Conservation (phyloP, 2,888 invertebrate species). For the Pteria penguin region DNA sequence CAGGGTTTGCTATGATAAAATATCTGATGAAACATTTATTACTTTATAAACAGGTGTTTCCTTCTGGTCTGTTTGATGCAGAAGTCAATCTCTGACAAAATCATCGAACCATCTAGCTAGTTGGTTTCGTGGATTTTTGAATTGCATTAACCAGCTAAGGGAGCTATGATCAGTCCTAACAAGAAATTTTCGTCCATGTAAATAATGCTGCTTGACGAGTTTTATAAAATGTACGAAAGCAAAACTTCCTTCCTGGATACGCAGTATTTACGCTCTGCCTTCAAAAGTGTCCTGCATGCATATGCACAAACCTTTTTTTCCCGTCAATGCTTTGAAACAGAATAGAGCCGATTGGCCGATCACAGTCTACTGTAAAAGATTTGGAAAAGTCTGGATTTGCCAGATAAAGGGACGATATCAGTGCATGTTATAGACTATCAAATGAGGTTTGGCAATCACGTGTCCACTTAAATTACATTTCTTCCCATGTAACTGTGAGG, state of each 20-base stretch:
- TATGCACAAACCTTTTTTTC: neutral
- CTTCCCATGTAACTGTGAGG: neutral
- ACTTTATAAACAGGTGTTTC: neutral
- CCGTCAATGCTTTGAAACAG: neutral
- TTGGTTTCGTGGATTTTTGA: neutral
- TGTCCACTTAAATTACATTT: neutral
- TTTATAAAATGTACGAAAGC: neutral
- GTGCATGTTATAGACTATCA: neutral
- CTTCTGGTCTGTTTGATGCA: neutral
- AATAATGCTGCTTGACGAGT: neutral
- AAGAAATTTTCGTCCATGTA: neutral
- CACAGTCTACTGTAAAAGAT: neutral
- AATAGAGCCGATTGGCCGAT: neutral
- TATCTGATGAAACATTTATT: neutral
- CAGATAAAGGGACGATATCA: neutral
- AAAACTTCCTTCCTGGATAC: neutral
- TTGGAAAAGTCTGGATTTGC: neutral
- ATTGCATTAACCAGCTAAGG: neutral
- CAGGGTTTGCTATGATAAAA: neutral
- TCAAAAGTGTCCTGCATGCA: neutral
- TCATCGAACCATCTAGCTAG: slow-evolving; percentile 1
- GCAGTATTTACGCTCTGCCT: slow-evolving; percentile 4
- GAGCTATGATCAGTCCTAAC: neutral
- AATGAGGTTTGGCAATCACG: neutral
- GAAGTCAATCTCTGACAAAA: slow-evolving; percentile 3